These are phyloP conservation scores for Zootermopsis nevadensis DNA, from an alignment of 2,888 invertebrate species.

Conservation along the genomic window DNA sequence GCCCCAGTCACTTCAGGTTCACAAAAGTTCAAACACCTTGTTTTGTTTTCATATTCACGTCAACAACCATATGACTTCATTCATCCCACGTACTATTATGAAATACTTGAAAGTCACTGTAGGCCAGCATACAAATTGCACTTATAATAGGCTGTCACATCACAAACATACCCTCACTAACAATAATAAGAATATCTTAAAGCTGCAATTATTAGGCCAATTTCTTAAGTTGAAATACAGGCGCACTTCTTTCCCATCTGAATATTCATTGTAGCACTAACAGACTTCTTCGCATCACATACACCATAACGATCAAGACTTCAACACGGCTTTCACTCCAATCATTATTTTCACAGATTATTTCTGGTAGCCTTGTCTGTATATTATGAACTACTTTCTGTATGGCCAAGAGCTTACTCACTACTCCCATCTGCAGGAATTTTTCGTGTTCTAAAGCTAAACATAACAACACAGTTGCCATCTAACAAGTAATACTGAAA, in stretches of 20 bases:
- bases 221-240: not conserved
- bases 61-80: not conserved
- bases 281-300: not conserved
- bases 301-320: not conserved
- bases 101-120: conserved; percentile 10
- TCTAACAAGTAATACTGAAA: not conserved
- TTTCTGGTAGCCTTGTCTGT: not conserved
- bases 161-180: not conserved
- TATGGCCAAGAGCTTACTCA: not conserved
- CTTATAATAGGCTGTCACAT: not conserved
- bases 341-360: conserved; percentile 36
- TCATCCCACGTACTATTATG: not conserved
- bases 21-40: not conserved
- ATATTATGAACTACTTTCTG: not conserved
- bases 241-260: not conserved
- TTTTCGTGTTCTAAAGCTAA: not conserved
- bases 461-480: not conserved
- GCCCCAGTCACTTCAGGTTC: conserved; percentile 6
- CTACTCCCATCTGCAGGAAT: not conserved
- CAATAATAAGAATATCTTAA: not conserved
- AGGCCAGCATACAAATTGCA: not conserved
- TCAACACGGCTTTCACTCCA: not conserved
- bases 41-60: not conserved
- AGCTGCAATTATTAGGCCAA: not conserved
- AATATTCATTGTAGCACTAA: conserved; percentile 4